Base-by-base conservation (phyloP, 2,888 invertebrate genomes). In the Chymomyza amoena region DNA sequence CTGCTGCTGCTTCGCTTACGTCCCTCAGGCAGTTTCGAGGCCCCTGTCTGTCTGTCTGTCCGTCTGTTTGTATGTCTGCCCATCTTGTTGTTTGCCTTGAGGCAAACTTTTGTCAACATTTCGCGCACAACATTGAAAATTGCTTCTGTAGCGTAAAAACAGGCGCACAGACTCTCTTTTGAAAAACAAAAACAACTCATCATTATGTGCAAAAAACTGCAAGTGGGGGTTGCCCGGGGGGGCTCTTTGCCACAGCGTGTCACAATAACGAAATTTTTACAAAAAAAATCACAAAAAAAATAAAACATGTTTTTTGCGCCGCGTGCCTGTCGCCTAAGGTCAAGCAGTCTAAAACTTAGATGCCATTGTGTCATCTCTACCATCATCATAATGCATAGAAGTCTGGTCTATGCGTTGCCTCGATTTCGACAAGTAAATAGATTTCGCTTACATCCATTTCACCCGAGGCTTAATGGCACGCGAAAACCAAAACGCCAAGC, bases 71-170 rank as follows among this genome's bases (percentile, higher is more conserved):
- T 45, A 15, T 28, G 39, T 51, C 56, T 36, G 32, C 39, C 62
- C 64, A 64, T 69, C 54, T 61, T 69, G 75, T 77, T 82, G 75
- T 82, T 84, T 82, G 84, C 87, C 81, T 84, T 82, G 87, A 85
- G 85, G 87, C 80, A 66, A 87, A 84, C 87, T 84, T 45, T 87
- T 84, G 86, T 87, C 84, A 84, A 84, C 84, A 85, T 82, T 87
- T 78, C 87, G 85, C 83, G 78, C 77, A 80, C 85, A 85, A 71
- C 84, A 84, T 79, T 87, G 86, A 79, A 81, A 80, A 85, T 72
- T 76, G 85, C 81, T 80, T 79, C 74, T 79, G 75, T 78, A 80
- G 83, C 83, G 71, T 68, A 75, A 84, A 83, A 78, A 51, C 50
- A 16, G 13, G 20, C 45, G 16, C 69, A 54, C 15, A 25, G 18